Evolutionary conservation across 2,888 invertebrate species (phyloP), one percentile per base, ranked within the genome.

Genomic region (Notodonta dromedarius): DNA sequence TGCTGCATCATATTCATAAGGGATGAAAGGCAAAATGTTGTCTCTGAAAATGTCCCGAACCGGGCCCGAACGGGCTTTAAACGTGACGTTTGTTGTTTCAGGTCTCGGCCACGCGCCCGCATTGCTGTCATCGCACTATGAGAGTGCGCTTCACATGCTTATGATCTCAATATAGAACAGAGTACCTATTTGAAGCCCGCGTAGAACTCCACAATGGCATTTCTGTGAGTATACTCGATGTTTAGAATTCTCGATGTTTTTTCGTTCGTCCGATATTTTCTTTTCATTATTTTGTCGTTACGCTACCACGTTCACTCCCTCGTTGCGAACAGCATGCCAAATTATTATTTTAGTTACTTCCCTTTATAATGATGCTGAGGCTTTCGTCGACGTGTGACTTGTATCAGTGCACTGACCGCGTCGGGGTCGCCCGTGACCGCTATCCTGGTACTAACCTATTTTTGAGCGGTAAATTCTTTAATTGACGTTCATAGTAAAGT

Each of bases 321-420:
- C 90, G 91, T 93, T 89, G 85, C 89, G 90, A 92, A 91, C 92
- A 93, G 94, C 92, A 93, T 93, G 93, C 94, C 94, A 93, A 87
- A 79, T 87, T 91, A 88, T 90, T 90, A 86, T 92, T 92, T 89
- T 85, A 88, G 87, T 91, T 89, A 84, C 62, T 77, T 80, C 87
- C 88, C 77, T 82, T 83, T 85, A 84, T 90, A 84, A 88, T 89
- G 90, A 93, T 93, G 94, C 91, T 90, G 94, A 94, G 94, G 94
- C 94, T 94, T 94, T 94, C 94, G 93, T 94, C 94, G 94, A 89
- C 93, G 93, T 91, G 87, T 90, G 89, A 91, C 88, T 85, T 85
- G 80, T 86, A 86, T 85, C 84, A 87, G 87, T 87, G 88, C 90
- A 92, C 90, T 90, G 93, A 89, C 88, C 91, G 91, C 91, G 91